Evolutionary conservation across 2,888 invertebrate genomes (phyloP), one percentile per base, ranked within the genome.

Genomic region (Dasysyrphus albostriatus): DNA sequence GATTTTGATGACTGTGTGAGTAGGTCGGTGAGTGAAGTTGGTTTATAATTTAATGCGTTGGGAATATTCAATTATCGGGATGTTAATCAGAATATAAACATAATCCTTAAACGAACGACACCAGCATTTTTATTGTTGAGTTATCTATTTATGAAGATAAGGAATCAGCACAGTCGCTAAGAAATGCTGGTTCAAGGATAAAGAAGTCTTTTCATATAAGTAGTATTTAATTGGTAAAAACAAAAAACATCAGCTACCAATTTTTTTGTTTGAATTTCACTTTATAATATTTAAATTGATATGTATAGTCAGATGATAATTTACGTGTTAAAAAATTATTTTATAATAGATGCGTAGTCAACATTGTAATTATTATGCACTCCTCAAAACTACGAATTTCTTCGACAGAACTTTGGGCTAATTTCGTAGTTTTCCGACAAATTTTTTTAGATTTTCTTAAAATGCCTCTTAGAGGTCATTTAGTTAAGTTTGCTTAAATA

Each of bases 31-130:
- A 24, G 51, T 56, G 56, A 24, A 16, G 63, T 69, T 8, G 63
- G 56, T 3, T 24, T 47, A 58, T 73, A 74, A 83, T 78, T 74
- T 65, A 72, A 56, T 39, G 37, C 37, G 34, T 75, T 65, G 49
- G 24, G 69, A 63, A 61, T 69, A 39, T 76, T 81, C 76, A 76
- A 70, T 81, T 69, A 69, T 58, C 44, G 10, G 42, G 24, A 12
- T 44, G 88, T 88, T 88, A 88, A 89, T 88, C 88, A 85, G 83
- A 85, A 88, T 78, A 87, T 83, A 84, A 80, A 65, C 63, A 74
- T 56, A 58, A 47, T 19, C 61, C 34, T 39, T 56, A 29, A 7
- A 10, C 10, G 59, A 44, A 32, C 6, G 19, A 65, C 16, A 51
- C 42, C 61, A 67, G 75, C 51, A 61, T 75, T 37, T 47, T 51